Percentiles rank a stretch among this genome's conserved stretches.
Conservation (phyloP, 1,140 invertebrate species). For the Apis laboriosa region DNA sequence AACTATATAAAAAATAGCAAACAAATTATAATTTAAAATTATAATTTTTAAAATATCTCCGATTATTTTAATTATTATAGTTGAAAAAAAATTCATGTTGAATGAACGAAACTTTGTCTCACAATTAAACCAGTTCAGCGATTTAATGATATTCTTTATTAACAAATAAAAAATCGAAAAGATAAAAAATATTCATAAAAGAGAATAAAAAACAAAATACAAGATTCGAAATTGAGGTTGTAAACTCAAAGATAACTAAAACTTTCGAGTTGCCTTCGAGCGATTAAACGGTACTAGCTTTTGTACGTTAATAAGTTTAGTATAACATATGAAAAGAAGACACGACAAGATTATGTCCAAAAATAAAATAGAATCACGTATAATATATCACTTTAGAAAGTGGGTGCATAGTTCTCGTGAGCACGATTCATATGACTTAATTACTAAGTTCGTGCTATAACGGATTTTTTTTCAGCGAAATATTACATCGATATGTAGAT, state of each 20-base stretch:
- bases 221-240: conserved; percentile 17
- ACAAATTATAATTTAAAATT: not conserved
- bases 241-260: conserved; percentile 22
- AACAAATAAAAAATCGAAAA: not conserved
- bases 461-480: not conserved
- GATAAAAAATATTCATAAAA: not conserved
- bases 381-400: conserved; percentile 25
- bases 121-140: not conserved
- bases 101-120: not conserved
- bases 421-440: not conserved
- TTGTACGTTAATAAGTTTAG: no score
- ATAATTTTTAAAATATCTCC: no score
- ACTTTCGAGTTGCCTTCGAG: conserved; percentile 35
- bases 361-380: conserved; percentile 24
- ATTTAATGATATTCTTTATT: not conserved
- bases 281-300: conserved; percentile 63
- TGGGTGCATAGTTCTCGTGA: not conserved
- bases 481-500: no score
- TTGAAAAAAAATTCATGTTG: no score
- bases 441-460: not conserved
- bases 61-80: not conserved
- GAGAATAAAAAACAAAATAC: not conserved
- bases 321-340: not conserved
- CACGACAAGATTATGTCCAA: not conserved
- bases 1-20: not conserved